Evolutionary conservation across 2,888 invertebrate genomes (phyloP).

Genomic region (Caenorhabditis wallacei): DNA sequence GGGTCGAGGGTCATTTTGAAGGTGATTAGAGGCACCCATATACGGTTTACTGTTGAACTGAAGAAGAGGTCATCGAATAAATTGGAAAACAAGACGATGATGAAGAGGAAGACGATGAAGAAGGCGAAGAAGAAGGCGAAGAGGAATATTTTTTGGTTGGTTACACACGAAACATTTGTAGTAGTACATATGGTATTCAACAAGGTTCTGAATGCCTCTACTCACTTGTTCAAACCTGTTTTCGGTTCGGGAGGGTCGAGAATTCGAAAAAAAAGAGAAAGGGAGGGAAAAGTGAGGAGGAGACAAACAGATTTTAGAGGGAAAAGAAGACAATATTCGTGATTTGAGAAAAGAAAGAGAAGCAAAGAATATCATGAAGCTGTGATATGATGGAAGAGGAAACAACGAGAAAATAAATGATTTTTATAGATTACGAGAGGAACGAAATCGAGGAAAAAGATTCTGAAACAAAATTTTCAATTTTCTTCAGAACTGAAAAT

Average conservation of each 20-base stretch:
- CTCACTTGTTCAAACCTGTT: slow-evolving; percentile 30
- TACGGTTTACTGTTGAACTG: slow-evolving; percentile 45
- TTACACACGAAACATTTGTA: slow-evolving; percentile 50
- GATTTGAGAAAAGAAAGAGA: not conserved
- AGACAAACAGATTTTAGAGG: slow-evolving; percentile 20
- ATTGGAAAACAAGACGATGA: slow-evolving; percentile 1
- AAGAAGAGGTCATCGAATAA: slow-evolving; percentile 25
- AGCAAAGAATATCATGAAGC: not conserved
- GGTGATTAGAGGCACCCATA: slow-evolving; percentile 52
- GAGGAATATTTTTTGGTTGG: slow-evolving; percentile 53
- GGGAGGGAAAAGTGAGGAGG: slow-evolving; percentile 20
- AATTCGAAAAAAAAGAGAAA: slow-evolving; percentile 16
- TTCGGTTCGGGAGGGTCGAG: slow-evolving; percentile 41
- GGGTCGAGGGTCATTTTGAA: slow-evolving; percentile 54
- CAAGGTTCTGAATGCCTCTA: slow-evolving; percentile 41
- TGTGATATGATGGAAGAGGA: not conserved
- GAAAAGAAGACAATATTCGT: not conserved
- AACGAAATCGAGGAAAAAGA: too few relatives aligned
- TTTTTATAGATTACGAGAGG: not conserved
- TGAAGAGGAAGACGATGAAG: not conserved
- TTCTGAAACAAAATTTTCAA: too few relatives aligned
- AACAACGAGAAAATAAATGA: not conserved
- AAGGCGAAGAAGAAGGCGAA: slow-evolving; percentile 3
- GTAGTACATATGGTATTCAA: slow-evolving; percentile 58
- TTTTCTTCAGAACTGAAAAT: too few relatives aligned